Base-by-base conservation (phyloP, 2,797 vertebrate genomes). In the Loris lydekkerianus region DNA sequence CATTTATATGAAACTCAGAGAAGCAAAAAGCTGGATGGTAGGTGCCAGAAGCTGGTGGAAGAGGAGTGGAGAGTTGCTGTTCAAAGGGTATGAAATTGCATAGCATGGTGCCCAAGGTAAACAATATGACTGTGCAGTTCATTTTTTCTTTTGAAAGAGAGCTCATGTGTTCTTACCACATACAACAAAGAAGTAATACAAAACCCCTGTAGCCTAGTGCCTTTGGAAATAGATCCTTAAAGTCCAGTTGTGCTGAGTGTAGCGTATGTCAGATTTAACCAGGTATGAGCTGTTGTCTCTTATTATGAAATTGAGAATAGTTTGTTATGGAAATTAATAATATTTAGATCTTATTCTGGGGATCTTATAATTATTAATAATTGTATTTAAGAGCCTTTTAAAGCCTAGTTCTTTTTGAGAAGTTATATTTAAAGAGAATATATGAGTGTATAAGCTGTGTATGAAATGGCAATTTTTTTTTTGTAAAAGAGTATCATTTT, bases 361-460 rank as follows among this genome's bases (percentile, higher is more conserved):
- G 31, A 61, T 89, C 72, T 86, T 96, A 46, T 65, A 56, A 31
- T 80, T 73, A 34, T 34, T 34, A 34, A 34, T 34, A 63, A 18
- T 78, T 93, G 8, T 92, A 69, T 80, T 31, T 91, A 84, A 56
- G 75, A 77, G 20, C 5, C 80, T 85, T 95, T 70, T 78, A 91
- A 91, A 77, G 46, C 63, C 3, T 56, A 61, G 70, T 95, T 29
- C 25, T 93, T 13, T 87, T 49, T 96, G 46, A 83, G 58, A 93
- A 89, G 7, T 77, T 61, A 29, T 63, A 29, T 86, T 73, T 82
- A 43, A 77, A 72, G 93, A 75, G 56, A 58, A 18, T 58, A 58
- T 58, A 21, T 58, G 20, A 58, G 29, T 31, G 29, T 17, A 53
- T 69, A 49, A 76, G 27, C 27, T 76, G 15, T 76, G 18, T 31